Base-by-base conservation (phyloP, 1,140 invertebrate genomes). In the Nomia melanderi region DNA sequence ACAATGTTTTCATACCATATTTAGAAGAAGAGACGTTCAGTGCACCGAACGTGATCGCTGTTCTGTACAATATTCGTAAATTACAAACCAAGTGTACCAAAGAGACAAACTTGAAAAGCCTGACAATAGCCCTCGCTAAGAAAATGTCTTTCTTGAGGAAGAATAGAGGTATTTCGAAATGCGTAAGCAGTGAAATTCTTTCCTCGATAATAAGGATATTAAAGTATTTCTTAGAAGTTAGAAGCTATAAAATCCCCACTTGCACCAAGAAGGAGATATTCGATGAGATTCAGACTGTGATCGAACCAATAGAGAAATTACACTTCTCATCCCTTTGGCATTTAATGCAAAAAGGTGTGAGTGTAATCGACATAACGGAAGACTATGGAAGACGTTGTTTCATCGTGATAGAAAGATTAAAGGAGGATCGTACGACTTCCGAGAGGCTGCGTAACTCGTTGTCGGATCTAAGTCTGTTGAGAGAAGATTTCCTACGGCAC, bases 351-450 rank as follows among this genome's bases (percentile, higher is more conserved):
- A 79, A 54, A 36, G 29, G 25, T 23, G 64, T 77, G 0, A 72
- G 76, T 54, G 44, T 87, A 2, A 54, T 72, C 0, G 74, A 86
- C 25, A 82, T 90, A 12, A 81, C 90, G 0, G 65, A 74, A 0
- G 87, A 90, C 54, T 91, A 91, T 33, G 75, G 86, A 25, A 86
- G 82, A 73, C 79, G 84, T n/a, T 90, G 86, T 60, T 85, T 86
- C 23, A 23, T 17, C 12, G 60, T 78, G 9, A 81, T 86, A n/a
- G 76, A 84, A 14, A 73, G 59, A 70, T 39, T 79, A 5, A 73
- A 54, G 57, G 29, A 62, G 0, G 57, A 64, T 20, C 44, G 23
- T 4, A 80, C 41, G 7, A 73, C 7, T 31, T 77, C 9, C 4
- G 11, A 47, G 31, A 69, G n/a, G 29, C 41, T 65, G 27, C 77